These are phyloP conservation scores for Copidosoma aretas DNA, from an alignment of 2,888 invertebrate species.

Conservation along the genomic window DNA sequence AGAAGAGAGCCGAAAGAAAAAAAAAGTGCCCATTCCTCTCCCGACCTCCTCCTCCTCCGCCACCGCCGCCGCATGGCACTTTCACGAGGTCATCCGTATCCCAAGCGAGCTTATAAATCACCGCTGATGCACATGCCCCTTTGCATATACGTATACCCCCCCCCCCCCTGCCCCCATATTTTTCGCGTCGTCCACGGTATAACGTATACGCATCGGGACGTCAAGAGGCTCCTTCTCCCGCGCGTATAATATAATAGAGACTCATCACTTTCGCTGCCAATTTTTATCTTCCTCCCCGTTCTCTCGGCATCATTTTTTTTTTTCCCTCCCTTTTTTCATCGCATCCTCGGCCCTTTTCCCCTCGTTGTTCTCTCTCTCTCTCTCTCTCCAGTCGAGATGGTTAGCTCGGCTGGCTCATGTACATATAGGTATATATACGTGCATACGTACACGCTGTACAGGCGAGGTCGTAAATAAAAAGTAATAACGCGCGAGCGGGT, in stretches of 20 bases:
- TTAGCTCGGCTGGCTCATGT: neutral
- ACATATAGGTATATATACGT: too few species aligned
- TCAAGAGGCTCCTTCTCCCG: too few species aligned
- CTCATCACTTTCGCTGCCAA: constrained; percentile 25
- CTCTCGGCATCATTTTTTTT: neutral
- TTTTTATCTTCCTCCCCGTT: neutral
- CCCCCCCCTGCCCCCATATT: too few species aligned
- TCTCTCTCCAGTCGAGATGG: neutral
- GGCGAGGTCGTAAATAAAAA: constrained; percentile 35
- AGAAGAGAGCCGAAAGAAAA: too few species aligned
- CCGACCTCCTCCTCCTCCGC: too few species aligned
- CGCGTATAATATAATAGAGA: neutral
- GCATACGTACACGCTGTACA: too few species aligned
- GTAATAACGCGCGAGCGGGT: constrained; percentile 25
- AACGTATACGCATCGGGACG: too few species aligned
- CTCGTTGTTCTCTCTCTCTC: constrained; percentile 3
- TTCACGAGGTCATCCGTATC: constrained; percentile 7
- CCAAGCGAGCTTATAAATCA: constrained; percentile 31
- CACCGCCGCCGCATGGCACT: too few species aligned
- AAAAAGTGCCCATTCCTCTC: too few species aligned
- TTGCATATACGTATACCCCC: constrained; percentile 20
- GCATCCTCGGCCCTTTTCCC: too few species aligned
- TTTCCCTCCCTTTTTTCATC: constrained; percentile 3
- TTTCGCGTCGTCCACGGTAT: too few species aligned
- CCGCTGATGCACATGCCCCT: constrained; percentile 1